Percentiles rank a stretch among this genome's conserved stretches.
These are phyloP conservation scores for Lepisosteus osseus DNA, from an alignment of 2,113 vertebrate genomes.

Conservation along the genomic window DNA sequence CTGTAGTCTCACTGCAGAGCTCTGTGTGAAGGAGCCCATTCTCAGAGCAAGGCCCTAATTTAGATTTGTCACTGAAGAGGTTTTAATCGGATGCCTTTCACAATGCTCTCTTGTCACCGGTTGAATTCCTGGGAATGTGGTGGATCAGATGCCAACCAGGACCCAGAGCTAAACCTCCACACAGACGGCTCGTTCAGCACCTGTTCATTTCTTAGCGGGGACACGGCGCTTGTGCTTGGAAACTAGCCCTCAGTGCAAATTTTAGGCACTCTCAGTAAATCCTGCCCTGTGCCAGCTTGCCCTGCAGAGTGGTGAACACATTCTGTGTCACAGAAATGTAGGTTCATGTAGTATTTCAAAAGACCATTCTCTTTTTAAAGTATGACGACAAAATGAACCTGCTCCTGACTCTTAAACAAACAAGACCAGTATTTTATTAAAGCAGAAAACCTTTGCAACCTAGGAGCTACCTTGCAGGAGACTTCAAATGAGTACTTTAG, in stretches of 20 bases:
- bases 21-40: constrained; percentile 25
- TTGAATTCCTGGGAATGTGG: constrained; percentile 58
- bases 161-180: constrained; percentile 51
- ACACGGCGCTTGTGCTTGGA: background rate
- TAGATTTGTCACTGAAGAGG: constrained; percentile 38
- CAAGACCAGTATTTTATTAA: too few relatives aligned
- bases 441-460: too few relatives aligned
- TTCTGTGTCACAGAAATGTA: too few relatives aligned
- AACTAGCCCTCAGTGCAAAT: background rate
- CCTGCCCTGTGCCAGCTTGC: background rate
- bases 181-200: constrained; percentile 64
- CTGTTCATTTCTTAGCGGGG: constrained; percentile 61
- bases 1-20: background rate
- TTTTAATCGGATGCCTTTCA: constrained; percentile 44
- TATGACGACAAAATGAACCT: too few relatives aligned
- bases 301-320: too few relatives aligned
- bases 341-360: too few relatives aligned
- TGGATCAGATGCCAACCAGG: constrained; percentile 48
- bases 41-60: constrained; percentile 42
- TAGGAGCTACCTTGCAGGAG: too few relatives aligned
- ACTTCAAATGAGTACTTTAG: too few relatives aligned
- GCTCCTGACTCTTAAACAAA: too few relatives aligned
- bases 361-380: too few relatives aligned
- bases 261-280: background rate
- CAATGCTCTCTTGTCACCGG: constrained; percentile 59